Percentiles rank a stretch among this genome's conserved stretches.
Evolutionary conservation across 2,888 invertebrate species (phyloP).

Genomic region (Stenchaetothrips biformis): DNA sequence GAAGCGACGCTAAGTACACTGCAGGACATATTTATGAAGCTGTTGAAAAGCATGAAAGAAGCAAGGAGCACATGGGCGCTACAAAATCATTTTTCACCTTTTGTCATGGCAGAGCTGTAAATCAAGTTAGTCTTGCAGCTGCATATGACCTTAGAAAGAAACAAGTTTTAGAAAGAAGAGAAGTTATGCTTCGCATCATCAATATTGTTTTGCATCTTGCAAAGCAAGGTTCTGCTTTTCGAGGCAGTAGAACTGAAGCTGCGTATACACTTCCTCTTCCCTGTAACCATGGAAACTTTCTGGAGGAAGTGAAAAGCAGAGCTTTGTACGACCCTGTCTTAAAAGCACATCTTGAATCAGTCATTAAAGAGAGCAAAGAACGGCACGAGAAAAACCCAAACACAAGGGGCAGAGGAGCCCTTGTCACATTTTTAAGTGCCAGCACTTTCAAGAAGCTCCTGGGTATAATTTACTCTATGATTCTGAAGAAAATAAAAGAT

Average conservation of each 20-base stretch:
- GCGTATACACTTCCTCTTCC: neutral
- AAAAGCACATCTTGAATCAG: neutral
- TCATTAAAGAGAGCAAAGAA: neutral
- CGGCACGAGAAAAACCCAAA: neutral
- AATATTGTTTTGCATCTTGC: neutral
- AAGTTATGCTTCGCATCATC: neutral
- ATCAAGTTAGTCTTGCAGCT: too few species aligned
- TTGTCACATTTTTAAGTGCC: neutral
- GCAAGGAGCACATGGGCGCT: too few species aligned
- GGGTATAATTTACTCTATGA: neutral
- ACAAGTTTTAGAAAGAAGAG: too few species aligned
- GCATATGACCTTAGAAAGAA: too few species aligned
- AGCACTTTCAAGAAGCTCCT: neutral
- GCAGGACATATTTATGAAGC: too few species aligned
- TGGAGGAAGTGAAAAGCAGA: neutral
- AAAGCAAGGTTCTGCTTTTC: neutral
- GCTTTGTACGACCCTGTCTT: neutral
- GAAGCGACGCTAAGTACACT: too few species aligned
- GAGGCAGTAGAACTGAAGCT: neutral
- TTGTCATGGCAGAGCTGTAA: too few species aligned
- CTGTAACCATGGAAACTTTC: neutral
- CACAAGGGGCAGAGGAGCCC: neutral
- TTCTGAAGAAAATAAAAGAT: neutral
- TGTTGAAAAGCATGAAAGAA: too few species aligned
- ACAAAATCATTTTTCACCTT: too few species aligned